These are phyloP conservation scores for Pagrus major DNA, from an alignment of 2,113 vertebrate species.

Conservation along the genomic window DNA sequence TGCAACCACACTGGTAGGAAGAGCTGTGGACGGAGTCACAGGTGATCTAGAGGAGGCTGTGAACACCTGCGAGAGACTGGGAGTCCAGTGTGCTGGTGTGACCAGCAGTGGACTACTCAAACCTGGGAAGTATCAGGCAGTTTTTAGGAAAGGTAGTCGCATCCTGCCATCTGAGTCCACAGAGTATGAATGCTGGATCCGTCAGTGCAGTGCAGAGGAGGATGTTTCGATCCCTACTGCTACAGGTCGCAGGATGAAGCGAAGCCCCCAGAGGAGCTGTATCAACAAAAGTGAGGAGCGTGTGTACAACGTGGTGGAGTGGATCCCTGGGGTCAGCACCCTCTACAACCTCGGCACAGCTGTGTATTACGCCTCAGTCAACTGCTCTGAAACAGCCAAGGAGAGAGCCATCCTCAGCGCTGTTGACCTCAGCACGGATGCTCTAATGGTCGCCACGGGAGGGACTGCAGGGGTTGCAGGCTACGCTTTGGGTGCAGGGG, in stretches of 20 bases:
- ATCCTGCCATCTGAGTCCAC: constrained; percentile 55
- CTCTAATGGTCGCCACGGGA: constrained; percentile 82
- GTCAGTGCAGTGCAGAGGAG: constrained; percentile 60
- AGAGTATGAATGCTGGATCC: constrained; percentile 75
- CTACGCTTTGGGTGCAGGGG: constrained; percentile 77
- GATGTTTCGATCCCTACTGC: not conserved
- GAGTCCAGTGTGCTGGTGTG: constrained; percentile 84
- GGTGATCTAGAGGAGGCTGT: constrained; percentile 62
- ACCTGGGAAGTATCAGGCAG: constrained; percentile 65
- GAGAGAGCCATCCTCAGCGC: constrained; percentile 86
- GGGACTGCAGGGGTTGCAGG: constrained; percentile 74
- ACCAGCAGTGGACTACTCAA: constrained; percentile 38
- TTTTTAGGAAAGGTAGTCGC: constrained; percentile 61
- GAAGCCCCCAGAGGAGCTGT: constrained; percentile 71
- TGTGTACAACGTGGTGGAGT: constrained; percentile 81
- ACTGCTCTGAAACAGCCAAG: constrained; percentile 86
- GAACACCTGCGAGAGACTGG: constrained; percentile 77
- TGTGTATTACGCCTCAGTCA: constrained; percentile 89
- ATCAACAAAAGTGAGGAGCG: constrained; percentile 77
- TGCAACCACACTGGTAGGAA: constrained; percentile 67
- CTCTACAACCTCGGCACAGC: constrained; percentile 92
- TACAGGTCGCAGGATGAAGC: constrained; percentile 50
- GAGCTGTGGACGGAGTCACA: constrained; percentile 14
- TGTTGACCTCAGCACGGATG: constrained; percentile 88
- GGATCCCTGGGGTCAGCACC: constrained; percentile 87